Conservation (phyloP, 1,140 invertebrate genomes). For the Hylaeus volcanicus region DNA sequence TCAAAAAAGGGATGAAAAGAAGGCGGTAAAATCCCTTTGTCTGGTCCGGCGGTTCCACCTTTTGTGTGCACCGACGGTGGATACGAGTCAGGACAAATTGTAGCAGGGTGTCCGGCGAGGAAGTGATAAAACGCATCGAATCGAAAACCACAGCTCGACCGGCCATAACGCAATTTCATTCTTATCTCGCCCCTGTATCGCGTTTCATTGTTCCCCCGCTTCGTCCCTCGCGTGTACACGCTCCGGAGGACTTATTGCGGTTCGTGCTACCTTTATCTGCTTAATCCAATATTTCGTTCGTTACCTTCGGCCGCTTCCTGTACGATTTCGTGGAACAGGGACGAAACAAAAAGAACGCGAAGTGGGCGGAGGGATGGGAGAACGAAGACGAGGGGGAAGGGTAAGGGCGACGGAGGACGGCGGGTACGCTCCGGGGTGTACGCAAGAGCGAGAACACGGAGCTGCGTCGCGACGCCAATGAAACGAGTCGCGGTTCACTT, state of each 20-base stretch:
- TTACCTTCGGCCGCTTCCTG: conserved; percentile 14
- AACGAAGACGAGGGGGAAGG: not conserved
- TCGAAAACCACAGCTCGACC: conserved; percentile 44
- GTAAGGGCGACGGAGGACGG: not conserved
- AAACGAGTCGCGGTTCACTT: conserved; percentile 44
- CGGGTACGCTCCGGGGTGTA: not conserved
- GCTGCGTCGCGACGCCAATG: not conserved
- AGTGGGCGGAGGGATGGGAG: not conserved
- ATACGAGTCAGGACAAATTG: conserved; percentile 37
- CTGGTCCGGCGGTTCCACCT: not conserved
- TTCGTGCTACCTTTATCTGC: conserved; percentile 46
- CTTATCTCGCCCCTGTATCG: conserved; percentile 47
- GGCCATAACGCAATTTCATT: conserved; percentile 52
- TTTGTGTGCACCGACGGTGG: not conserved
- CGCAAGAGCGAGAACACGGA: not conserved
- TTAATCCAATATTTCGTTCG: conserved; percentile 48
- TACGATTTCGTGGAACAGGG: conserved; percentile 17
- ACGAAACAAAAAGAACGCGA: conserved; percentile 7
- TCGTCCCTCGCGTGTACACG: conserved; percentile 26
- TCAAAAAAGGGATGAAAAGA: not conserved
- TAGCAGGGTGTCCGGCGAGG: conserved; percentile 15
- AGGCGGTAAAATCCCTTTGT: not conserved
- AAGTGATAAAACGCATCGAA: conserved; percentile 52
- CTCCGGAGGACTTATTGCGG: conserved; percentile 41
- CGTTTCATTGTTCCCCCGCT: conserved; percentile 37